Evolutionary conservation across 1,140 invertebrate species (phyloP).

Genomic region (Zaprionus davidi): DNA sequence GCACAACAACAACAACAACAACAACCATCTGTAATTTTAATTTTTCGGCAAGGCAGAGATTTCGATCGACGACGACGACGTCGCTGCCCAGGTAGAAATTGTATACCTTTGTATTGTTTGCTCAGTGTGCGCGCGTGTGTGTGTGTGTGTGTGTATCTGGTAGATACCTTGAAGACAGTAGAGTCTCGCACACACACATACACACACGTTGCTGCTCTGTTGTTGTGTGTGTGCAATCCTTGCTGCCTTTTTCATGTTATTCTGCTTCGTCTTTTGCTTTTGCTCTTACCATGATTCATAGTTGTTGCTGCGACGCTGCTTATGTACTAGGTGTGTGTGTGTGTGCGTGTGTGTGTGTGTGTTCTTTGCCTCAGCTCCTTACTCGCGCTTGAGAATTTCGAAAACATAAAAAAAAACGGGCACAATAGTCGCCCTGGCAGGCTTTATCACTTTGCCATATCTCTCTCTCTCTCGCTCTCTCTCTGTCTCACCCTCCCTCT

Average conservation of each 20-base stretch:
- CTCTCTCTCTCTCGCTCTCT: constrained; percentile 3
- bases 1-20: constrained; percentile 33
- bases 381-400: constrained; percentile 29
- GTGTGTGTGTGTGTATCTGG: constrained; percentile 63
- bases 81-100: constrained; percentile 78
- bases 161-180: constrained; percentile 75
- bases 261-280: constrained; percentile 12
- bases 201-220: constrained; percentile 1
- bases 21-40: constrained; percentile 82
- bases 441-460: constrained; percentile 26
- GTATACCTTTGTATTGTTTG: constrained; percentile 67
- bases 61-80: constrained; percentile 64
- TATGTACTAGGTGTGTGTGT: constrained; percentile 18
- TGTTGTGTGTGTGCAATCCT: constrained; percentile 44
- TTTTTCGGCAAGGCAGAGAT: constrained; percentile 78
- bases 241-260: constrained; percentile 48
- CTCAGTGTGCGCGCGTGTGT: constrained; percentile 33
- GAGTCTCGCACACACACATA: constrained; percentile 34
- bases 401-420: constrained; percentile 7
- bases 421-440: constrained; percentile 39
- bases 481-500: not conserved
- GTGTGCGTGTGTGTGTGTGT: not conserved
- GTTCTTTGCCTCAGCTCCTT: not conserved
- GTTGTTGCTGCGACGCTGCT: constrained; percentile 44
- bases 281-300: constrained; percentile 74